A percentile compares a stretch with the other conserved stretches of the same genome.
Evolutionary conservation across 2,888 invertebrate species (phyloP).

Genomic region (Tinea pellionella): DNA sequence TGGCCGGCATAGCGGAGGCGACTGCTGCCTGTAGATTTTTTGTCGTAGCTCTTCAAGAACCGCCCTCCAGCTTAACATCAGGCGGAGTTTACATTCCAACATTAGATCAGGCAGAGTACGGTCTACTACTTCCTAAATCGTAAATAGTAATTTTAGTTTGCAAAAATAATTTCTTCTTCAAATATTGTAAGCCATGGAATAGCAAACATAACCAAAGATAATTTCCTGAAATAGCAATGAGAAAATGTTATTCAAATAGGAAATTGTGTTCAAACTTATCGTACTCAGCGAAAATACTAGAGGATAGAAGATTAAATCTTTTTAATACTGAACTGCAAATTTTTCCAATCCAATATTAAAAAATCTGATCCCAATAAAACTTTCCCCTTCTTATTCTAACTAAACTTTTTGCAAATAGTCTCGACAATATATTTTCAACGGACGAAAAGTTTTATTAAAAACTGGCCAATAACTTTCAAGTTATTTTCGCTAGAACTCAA

Average conservation of each 20-base stretch:
- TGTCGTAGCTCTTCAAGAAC: no score
- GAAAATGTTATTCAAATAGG: not conserved
- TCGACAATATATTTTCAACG: slow-evolving; percentile 10
- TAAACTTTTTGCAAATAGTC: slow-evolving; percentile 11
- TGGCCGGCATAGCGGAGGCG: no score
- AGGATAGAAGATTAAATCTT: slow-evolving; percentile 1
- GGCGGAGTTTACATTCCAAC: no score
- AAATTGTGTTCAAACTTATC: not conserved
- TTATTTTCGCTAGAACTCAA: slow-evolving; percentile 6
- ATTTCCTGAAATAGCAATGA: not conserved
- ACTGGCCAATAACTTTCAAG: slow-evolving; percentile 10
- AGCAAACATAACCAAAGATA: not conserved
- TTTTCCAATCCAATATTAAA: slow-evolving; percentile 11
- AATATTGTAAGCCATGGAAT: not conserved
- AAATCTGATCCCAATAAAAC: slow-evolving; percentile 12
- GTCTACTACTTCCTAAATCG: no score
- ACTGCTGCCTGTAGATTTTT: no score
- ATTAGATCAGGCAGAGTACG: no score
- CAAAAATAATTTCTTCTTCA: no score
- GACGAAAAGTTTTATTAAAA: slow-evolving; percentile 12
- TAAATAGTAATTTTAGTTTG: no score
- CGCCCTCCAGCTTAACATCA: no score
- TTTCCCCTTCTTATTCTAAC: slow-evolving; percentile 8
- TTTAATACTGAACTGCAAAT: slow-evolving; percentile 11
- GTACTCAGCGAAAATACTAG: not conserved